These are phyloP conservation scores for Listrodromus nycthemerus DNA, from an alignment of 2,888 invertebrate genomes.

Conservation along the genomic window DNA sequence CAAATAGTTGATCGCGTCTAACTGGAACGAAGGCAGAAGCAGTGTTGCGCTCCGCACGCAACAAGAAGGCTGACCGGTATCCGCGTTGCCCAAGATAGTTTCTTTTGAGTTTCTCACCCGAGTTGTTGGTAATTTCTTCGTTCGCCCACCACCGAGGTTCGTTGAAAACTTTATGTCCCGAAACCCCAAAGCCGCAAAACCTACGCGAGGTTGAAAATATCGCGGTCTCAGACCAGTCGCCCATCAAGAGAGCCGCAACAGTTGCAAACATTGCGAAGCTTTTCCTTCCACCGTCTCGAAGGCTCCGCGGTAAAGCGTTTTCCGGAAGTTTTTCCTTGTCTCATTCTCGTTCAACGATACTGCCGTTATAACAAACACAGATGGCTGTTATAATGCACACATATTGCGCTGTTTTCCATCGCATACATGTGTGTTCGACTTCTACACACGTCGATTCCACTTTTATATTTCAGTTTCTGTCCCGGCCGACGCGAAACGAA, in stretches of 20 bases:
- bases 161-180: constrained; percentile 26
- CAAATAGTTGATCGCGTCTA: not conserved
- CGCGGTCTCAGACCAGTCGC: constrained; percentile 44
- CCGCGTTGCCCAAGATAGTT: not conserved
- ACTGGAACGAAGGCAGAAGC: not conserved
- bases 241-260: constrained; percentile 36
- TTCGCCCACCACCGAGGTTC: constrained; percentile 64
- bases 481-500: constrained; percentile 32
- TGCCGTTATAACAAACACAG: not conserved
- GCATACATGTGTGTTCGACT: constrained; percentile 3
- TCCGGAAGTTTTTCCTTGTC: constrained; percentile 58
- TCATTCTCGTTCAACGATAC: not conserved
- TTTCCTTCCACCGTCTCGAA: constrained; percentile 36
- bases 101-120: constrained; percentile 3
- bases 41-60: not conserved
- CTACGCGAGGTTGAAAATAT: constrained; percentile 32
- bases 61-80: not conserved
- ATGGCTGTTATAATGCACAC: not conserved
- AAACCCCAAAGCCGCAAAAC: constrained; percentile 29
- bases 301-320: constrained; percentile 56
- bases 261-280: constrained; percentile 51
- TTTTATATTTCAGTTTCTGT: not conserved
- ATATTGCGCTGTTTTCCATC: not conserved
- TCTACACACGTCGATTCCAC: constrained; percentile 17
- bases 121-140: constrained; percentile 72